These are phyloP conservation scores for Drosophila acutilabella DNA, from an alignment of 2,888 invertebrate species.

Conservation along the genomic window DNA sequence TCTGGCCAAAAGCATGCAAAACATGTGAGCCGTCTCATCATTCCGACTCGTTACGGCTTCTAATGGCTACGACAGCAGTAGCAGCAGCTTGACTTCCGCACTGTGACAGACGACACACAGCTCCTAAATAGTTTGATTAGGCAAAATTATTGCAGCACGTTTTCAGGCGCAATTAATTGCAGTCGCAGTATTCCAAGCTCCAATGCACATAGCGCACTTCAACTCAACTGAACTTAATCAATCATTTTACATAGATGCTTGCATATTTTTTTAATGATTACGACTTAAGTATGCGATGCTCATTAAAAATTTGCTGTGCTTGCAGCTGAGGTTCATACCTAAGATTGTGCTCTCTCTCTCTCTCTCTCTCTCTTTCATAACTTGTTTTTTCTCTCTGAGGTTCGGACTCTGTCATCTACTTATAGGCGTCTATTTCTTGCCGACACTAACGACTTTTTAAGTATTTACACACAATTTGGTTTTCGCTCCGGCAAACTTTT, in stretches of 20 bases:
- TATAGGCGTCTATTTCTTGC: constrained; percentile 43
- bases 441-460: constrained; percentile 75
- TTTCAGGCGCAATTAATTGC: constrained; percentile 65
- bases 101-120: constrained; percentile 55
- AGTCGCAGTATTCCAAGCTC: constrained; percentile 9
- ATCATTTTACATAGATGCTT: constrained; percentile 56
- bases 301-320: constrained; percentile 60
- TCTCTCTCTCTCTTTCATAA: neutral
- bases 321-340: constrained; percentile 26
- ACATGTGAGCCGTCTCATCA: constrained; percentile 39
- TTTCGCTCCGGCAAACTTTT: constrained; percentile 49
- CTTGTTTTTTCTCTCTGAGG: neutral
- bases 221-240: constrained; percentile 57
- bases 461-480: constrained; percentile 79
- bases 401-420: constrained; percentile 33
- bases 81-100: constrained; percentile 70
- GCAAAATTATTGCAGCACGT: constrained; percentile 70
- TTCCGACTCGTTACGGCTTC: constrained; percentile 9
- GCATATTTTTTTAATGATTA: constrained; percentile 65
- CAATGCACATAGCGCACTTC: constrained; percentile 14
- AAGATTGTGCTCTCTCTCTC: neutral
- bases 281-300: constrained; percentile 41
- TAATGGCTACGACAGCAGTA: constrained; percentile 53
- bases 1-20: constrained; percentile 70
- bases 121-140: constrained; percentile 75